Conservation (phyloP, 2,113 vertebrate species). For the Paratilapia polleni region DNA sequence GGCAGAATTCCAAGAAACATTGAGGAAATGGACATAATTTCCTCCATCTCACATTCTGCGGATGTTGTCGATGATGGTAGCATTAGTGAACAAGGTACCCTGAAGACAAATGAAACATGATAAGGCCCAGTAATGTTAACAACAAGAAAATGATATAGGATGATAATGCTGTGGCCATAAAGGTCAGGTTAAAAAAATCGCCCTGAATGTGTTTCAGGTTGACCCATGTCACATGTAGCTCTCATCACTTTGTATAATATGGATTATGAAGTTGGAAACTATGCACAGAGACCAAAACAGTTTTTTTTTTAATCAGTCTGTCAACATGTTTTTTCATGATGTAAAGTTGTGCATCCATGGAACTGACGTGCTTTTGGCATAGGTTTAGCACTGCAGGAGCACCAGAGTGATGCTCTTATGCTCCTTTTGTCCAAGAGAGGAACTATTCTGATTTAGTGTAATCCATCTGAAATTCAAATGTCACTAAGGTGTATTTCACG, state of each 20-base stretch:
- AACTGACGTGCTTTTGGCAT: neutral
- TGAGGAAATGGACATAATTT: constrained; percentile 47
- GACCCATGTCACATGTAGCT: neutral
- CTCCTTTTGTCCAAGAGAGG: too few relatives aligned
- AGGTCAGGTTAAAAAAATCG: neutral
- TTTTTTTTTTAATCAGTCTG: neutral
- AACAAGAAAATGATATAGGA: neutral
- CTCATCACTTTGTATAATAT: neutral
- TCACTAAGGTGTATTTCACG: too few relatives aligned
- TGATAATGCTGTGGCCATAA: neutral
- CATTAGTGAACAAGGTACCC: neutral
- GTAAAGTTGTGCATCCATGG: neutral
- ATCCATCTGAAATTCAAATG: too few relatives aligned
- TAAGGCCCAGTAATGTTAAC: neutral
- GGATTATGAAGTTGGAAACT: neutral
- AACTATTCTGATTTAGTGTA: too few relatives aligned
- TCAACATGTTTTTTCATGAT: neutral
- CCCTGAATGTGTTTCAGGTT: neutral
- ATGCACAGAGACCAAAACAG: neutral
- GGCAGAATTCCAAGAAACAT: neutral
- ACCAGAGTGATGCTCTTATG: too few relatives aligned
- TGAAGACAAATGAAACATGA: neutral
- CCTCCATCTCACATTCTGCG: constrained; percentile 22
- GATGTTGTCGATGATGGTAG: neutral
- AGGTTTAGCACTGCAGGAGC: too few relatives aligned